Evolutionary conservation across 2,113 vertebrate species (phyloP).

Genomic region (Neopipo cinnamomea): DNA sequence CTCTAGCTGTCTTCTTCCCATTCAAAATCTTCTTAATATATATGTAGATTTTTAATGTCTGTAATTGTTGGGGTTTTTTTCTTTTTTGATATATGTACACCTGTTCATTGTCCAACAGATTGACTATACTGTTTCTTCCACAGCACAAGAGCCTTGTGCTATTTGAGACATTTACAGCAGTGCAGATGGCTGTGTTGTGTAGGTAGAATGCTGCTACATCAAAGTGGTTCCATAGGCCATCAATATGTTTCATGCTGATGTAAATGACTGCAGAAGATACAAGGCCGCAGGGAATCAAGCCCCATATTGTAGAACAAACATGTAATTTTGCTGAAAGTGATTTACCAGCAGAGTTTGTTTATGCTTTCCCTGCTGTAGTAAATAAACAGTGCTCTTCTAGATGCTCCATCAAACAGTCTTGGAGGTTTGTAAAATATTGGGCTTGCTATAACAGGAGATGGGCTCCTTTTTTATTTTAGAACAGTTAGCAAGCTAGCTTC

Average conservation of each 20-base stretch:
- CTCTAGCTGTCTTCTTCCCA: background rate
- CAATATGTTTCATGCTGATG: background rate
- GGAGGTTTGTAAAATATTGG: background rate
- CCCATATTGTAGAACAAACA: background rate
- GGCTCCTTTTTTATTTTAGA: background rate
- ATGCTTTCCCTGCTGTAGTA: background rate
- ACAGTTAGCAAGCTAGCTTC: background rate
- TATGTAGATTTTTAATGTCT: background rate
- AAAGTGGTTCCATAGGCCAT: background rate
- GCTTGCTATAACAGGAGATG: background rate
- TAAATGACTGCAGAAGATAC: background rate
- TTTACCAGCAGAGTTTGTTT: background rate
- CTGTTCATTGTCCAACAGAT: background rate
- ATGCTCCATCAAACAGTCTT: background rate
- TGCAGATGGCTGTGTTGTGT: background rate
- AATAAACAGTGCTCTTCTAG: background rate
- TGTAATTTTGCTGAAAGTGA: background rate
- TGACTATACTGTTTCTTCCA: background rate
- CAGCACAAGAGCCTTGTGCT: background rate
- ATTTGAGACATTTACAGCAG: background rate
- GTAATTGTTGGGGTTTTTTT: background rate
- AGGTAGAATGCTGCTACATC: background rate
- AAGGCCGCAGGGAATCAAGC: background rate
- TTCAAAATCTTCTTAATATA: background rate
- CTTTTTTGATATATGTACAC: background rate